Base-by-base conservation (phyloP, 2,797 vertebrate genomes). In the Numenius phaeopus region DNA sequence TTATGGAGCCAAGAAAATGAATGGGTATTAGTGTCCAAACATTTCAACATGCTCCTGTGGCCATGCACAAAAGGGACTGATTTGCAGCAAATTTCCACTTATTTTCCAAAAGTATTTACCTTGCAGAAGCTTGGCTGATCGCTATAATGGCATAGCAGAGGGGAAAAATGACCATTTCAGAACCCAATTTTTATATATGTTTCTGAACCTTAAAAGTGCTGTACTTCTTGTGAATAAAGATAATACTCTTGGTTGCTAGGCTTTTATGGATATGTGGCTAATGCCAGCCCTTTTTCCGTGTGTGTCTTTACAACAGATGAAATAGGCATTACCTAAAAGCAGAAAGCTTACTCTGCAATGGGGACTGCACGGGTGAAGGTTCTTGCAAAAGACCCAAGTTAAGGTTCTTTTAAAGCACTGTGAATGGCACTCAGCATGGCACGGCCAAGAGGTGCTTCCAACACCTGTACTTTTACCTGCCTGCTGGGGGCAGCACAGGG, bases 1-100 rank as follows among this genome's bases (percentile, higher is more conserved):
- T 99, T 99, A 99, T 99, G 99, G 99, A 99, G 99, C 99, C 99
- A 99, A 98, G 99, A 98, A 99, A 99, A 99, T 99, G 99, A 99
- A 99, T 99, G 99, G 99, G 99, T 99, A 99, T 99, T 99, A 99
- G 99, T 99, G 99, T 99, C 99, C 99, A 99, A 99, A 99, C 99
- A 99, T 99, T 99, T 99, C 99, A 99, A 99, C 99, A 99, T 99
- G 99, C 99, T 99, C 99, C 99, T 98, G 99, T 99, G 99, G 99
- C 99, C 99, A 98, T 98, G 99, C 99, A 99, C 99, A 99, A 99
- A 99, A 99, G 99, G 98, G 98, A 99, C 99, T 99, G 99, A 99
- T 99, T 99, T 99, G 98, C 99, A 99, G 99, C 99, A 99, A 99
- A 99, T 99, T 99, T 99, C 98, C 99, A 99, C 99, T 99, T 99